Percentiles rank a stretch among this genome's conserved stretches.
Evolutionary conservation across 2,888 invertebrate genomes (phyloP).

Genomic region (Trisateles emortualis): DNA sequence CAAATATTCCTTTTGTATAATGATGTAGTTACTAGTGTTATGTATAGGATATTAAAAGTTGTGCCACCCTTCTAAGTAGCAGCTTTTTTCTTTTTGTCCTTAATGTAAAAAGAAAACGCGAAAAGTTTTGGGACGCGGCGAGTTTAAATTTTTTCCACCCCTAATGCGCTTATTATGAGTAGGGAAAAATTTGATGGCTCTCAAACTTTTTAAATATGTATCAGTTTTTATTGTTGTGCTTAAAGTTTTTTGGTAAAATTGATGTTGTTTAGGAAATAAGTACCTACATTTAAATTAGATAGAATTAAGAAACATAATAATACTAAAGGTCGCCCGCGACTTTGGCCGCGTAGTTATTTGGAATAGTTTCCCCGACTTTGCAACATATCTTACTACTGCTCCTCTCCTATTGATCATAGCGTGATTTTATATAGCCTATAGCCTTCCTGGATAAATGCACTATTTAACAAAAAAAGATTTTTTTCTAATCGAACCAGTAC

Average conservation of each 20-base stretch:
- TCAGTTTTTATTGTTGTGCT: conserved; percentile 73
- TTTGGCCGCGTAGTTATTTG: too few relatives aligned
- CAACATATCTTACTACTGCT: too few relatives aligned
- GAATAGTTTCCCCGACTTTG: too few relatives aligned
- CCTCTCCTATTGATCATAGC: too few relatives aligned
- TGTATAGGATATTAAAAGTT: conserved; percentile 79
- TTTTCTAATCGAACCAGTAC: too few relatives aligned
- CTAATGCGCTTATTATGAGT: conserved; percentile 86
- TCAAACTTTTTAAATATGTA: conserved; percentile 71
- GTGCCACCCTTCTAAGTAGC: conserved; percentile 83
- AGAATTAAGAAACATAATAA: too few relatives aligned
- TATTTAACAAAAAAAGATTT: too few relatives aligned
- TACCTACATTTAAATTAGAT: background rate
- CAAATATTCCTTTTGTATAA: conserved; percentile 18
- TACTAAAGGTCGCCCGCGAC: too few relatives aligned
- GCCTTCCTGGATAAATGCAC: too few relatives aligned
- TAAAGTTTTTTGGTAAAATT: conserved; percentile 33
- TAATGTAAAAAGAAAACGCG: conserved; percentile 85
- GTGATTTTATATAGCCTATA: too few relatives aligned
- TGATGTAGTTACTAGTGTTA: conserved; percentile 28
- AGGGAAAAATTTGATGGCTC: conserved; percentile 76
- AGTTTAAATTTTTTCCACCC: conserved; percentile 76
- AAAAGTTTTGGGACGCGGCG: conserved; percentile 75
- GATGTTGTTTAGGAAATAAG: background rate
- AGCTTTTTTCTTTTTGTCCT: conserved; percentile 75